Base-by-base conservation (phyloP, 2,797 vertebrate genomes). In the Novumbra hubbsi region DNA sequence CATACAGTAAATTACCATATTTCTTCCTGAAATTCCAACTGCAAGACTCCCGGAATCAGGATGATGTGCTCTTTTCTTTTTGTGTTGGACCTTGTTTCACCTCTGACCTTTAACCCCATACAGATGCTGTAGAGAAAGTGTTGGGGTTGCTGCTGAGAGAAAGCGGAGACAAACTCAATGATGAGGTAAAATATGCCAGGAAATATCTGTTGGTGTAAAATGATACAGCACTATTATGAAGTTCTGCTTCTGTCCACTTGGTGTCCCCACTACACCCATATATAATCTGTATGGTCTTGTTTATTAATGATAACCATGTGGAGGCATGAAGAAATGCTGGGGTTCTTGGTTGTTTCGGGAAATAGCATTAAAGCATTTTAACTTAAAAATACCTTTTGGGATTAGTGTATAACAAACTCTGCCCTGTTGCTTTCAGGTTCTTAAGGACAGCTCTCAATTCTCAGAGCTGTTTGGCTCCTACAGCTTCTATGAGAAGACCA, bases 141-240 rank as follows among this genome's bases (percentile, higher is more conserved):
- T 94, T 95, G 1, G 91, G 87, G 21, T 77, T 96, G 71, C 71
- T 97, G 73, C 87, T 98, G 81, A 89, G 88, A 75, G 81, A 88
- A 11, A 71, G 75, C 0, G 96, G 96, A 32, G 96, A 97, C 80
- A 0, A 16, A 16, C 65, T 95, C 17, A 70, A 93, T 8, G 76
- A 88, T 38, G 45, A 84, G 93, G 96, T 97, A 87, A 76, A 74
- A 21, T 24, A 60, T 24, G 55, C 19, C 19, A 55, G 52, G 55
- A 60, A 24, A 60, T 60, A 78, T 2, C 3, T 0, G 2, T 41
- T 57, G 19, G 19, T 27, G 4, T 45, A 12, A 19, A 1, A 15
- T 9, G 48, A 32, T 28, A 19, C 12, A 3, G 12, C 12, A 34
- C 62, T 5, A 27, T 9, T 1, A 57, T 27, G 24, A 57, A 11